phyloP scores from a whole-genome alignment of 2,888 invertebrate genomes.

The Salticus scenicus region DNA sequence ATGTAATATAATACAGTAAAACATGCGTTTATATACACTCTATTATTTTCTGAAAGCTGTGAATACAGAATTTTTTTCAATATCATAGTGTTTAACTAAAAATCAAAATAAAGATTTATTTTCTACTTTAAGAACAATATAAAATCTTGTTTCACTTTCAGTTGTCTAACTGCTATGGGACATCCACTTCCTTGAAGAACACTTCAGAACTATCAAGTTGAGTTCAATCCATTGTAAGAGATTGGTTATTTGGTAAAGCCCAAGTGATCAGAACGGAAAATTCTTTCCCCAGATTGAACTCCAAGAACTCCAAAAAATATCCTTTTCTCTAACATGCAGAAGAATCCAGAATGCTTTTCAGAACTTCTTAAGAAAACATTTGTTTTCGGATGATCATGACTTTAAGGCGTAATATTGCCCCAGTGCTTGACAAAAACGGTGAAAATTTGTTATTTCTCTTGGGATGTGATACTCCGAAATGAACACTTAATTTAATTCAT shows the following conservation, averaged over 20 bases:
- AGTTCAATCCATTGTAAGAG: constrained; percentile 66
- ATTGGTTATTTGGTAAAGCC: constrained; percentile 64
- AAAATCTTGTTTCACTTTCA: too few relatives aligned
- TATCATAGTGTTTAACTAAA: too few relatives aligned
- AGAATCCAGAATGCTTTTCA: neutral
- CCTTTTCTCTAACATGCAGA: constrained; percentile 34
- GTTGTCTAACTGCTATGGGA: too few relatives aligned
- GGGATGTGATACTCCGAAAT: constrained; percentile 25
- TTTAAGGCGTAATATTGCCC: constrained; percentile 51
- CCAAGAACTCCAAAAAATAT: constrained; percentile 18
- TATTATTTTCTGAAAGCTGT: too few relatives aligned
- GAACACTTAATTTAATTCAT: constrained; percentile 51
- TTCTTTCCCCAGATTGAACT: too few relatives aligned
- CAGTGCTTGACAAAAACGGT: constrained; percentile 6
- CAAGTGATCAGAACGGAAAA: constrained; percentile 32
- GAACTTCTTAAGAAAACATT: constrained; percentile 22
- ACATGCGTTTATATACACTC: too few relatives aligned
- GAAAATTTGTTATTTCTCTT: constrained; percentile 40
- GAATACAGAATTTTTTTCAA: too few relatives aligned
- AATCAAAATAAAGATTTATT: too few relatives aligned
- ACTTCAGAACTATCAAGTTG: constrained; percentile 45
- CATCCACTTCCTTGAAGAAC: constrained; percentile 26
- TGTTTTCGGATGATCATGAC: constrained; percentile 24
- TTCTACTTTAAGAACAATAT: too few relatives aligned
- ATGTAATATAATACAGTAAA: too few relatives aligned